A percentile compares a stretch with the other conserved stretches of the same genome.
Evolutionary conservation across 2,888 invertebrate genomes (phyloP).

Genomic region (Hydraecia micacea): DNA sequence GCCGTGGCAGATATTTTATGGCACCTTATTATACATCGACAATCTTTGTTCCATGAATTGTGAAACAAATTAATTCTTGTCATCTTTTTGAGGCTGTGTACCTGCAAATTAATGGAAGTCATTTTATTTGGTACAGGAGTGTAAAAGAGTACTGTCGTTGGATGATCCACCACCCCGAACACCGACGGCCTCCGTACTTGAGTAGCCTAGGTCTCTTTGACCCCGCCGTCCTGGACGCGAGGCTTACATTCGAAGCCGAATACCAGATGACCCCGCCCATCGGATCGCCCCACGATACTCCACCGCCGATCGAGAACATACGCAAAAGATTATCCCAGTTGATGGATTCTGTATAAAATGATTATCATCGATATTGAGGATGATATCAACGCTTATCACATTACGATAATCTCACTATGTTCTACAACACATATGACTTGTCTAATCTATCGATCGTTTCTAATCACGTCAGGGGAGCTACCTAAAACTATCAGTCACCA

Average conservation of each 20-base stretch:
- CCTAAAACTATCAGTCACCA: constrained; percentile 6
- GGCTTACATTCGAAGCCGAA: constrained; percentile 79
- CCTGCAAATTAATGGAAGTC: not conserved
- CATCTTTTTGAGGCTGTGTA: not conserved
- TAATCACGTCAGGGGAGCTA: constrained; percentile 21
- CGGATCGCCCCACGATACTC: constrained; percentile 67
- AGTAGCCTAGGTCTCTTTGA: constrained; percentile 89
- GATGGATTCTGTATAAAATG: constrained; percentile 69
- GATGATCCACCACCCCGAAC: constrained; percentile 89
- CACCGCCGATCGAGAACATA: constrained; percentile 80
- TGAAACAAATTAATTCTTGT: not conserved
- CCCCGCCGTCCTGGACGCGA: constrained; percentile 80
- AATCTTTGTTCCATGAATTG: too few species aligned
- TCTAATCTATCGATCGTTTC: constrained; percentile 46
- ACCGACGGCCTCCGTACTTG: constrained; percentile 89
- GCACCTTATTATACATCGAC: too few species aligned
- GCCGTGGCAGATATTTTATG: too few species aligned
- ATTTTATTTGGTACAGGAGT: constrained; percentile 79
- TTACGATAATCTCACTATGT: constrained; percentile 32
- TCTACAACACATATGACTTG: constrained; percentile 13
- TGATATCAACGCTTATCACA: constrained; percentile 49
- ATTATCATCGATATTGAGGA: constrained; percentile 5
- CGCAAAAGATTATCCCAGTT: constrained; percentile 80
- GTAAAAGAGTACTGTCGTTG: constrained; percentile 90
- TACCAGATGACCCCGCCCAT: constrained; percentile 63